Evolutionary conservation across 2,797 vertebrate species (phyloP), one percentile per base, ranked within the genome.

Genomic region (Argyrosomus regius): DNA sequence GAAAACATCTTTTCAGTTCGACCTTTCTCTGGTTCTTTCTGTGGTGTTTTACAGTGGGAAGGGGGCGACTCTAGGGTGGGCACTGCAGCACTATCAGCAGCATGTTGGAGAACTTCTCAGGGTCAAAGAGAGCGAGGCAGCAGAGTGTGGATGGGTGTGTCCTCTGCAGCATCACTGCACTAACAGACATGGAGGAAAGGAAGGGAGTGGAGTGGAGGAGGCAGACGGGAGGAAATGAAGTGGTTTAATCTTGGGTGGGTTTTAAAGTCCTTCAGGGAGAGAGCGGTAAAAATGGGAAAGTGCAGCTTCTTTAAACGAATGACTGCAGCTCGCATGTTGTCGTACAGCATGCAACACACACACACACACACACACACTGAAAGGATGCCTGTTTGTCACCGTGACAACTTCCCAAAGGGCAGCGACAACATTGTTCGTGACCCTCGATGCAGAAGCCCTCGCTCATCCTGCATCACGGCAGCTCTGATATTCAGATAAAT

Each of bases 141-240:
- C 82, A 53, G 74, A 82, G 82, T 53, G 67, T 74, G 77, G 59
- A 81, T 89, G 91, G 93, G 93, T 89, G 92, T 94, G 92, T 91
- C 92, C 89, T 82, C 92, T 94, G 93, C 93, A 93, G 93, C 89
- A 92, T 87, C 85, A 20, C 90, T 88, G 90, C 90, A 88, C 80
- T 84, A 67, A 84, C 84, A 81, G 74, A 83, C 85, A 76, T 31
- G 66, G 9, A 39, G 35, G 35, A 9, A 35, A 35, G 39, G 82
- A 58, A 84, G 72, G 60, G 58, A 73, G 75, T 64, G 76, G 70
- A 63, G 72, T 43, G 69, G 57, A 77, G 67, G 76, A 82, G 78
- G 66, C 75, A 73, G 81, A 52, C 39, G 46, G 67, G 74, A 79
- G 69, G 75, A 79, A 75, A 66, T 31, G 45, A 75, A 87, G 79